Evolutionary conservation across 2,113 vertebrate species (phyloP).

Genomic region (Vombatus ursinus): DNA sequence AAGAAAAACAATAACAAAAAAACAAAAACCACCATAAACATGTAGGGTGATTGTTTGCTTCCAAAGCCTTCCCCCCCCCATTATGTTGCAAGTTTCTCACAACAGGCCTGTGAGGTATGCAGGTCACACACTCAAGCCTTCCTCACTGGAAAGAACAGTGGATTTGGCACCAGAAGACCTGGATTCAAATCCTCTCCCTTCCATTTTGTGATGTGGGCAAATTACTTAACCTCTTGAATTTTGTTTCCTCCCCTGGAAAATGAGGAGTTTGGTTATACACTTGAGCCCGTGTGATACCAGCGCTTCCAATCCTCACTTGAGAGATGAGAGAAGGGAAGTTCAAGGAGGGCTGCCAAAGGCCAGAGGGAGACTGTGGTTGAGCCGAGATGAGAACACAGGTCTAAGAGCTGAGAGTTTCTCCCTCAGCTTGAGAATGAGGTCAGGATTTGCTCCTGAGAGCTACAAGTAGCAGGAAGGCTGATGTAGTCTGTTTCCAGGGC

Average conservation of each 20-base stretch:
- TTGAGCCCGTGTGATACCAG: neutral
- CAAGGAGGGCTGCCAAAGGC: neutral
- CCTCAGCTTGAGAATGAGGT: slow-evolving; percentile 4
- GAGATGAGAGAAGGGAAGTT: too few relatives aligned
- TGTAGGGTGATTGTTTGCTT: neutral
- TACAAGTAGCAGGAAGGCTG: slow-evolving; percentile 50
- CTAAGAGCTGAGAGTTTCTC: neutral
- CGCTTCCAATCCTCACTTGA: fast-evolving
- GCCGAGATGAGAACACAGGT: neutral
- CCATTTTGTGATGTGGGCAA: neutral
- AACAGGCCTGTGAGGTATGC: too few relatives aligned
- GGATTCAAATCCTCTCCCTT: neutral
- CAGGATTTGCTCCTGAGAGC: slow-evolving; percentile 43
- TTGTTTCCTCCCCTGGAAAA: neutral
- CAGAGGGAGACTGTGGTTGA: neutral
- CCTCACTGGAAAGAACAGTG: neutral
- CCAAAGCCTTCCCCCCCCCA: neutral
- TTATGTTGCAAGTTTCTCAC: neutral
- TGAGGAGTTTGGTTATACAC: neutral
- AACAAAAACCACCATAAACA: neutral
- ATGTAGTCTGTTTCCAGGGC: slow-evolving; percentile 40
- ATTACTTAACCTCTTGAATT: neutral
- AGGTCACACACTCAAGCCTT: neutral
- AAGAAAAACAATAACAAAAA: neutral
- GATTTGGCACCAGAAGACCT: neutral